Percentiles rank a stretch among this genome's conserved stretches.
Evolutionary conservation across 2,888 invertebrate species (phyloP).

Genomic region (Malacosoma neustria): DNA sequence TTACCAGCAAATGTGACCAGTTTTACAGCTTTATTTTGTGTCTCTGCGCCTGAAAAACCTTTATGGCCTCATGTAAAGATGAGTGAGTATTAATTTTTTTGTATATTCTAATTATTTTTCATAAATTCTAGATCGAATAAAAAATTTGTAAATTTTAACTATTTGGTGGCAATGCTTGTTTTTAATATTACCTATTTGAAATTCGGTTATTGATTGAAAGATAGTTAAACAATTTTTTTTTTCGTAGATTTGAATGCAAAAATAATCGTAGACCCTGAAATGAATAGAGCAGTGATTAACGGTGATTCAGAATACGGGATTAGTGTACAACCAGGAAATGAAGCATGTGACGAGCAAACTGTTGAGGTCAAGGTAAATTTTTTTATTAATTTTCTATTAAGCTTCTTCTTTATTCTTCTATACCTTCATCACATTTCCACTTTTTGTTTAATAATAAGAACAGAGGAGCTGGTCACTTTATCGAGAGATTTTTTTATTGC

Average conservation of each 20-base stretch:
- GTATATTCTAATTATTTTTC: neutral
- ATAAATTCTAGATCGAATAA: no score
- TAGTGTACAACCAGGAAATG: slow-evolving; percentile 30
- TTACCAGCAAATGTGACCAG: slow-evolving; percentile 46
- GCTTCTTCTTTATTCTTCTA: no score
- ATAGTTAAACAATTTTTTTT: no score
- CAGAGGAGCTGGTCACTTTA: no score
- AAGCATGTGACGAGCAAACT: slow-evolving; percentile 43
- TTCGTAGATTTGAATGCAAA: slow-evolving; percentile 43
- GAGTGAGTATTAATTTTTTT: slow-evolving; percentile 26
- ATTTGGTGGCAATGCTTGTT: no score
- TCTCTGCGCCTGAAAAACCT: slow-evolving; percentile 27
- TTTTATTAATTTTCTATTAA: no score
- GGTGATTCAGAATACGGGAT: slow-evolving; percentile 37
- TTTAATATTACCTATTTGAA: no score
- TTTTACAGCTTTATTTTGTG: slow-evolving; percentile 52
- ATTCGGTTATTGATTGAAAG: no score
- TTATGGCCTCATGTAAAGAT: slow-evolving; percentile 36
- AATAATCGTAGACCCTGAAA: slow-evolving; percentile 42
- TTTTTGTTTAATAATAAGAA: no score
- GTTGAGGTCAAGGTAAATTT: slow-evolving; percentile 49
- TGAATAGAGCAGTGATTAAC: slow-evolving; percentile 37
- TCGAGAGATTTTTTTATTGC: no score
- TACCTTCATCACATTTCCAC: no score
- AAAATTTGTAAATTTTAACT: no score